These are phyloP conservation scores for Achlya flavicornis DNA, from an alignment of 2,888 invertebrate genomes.

Conservation along the genomic window DNA sequence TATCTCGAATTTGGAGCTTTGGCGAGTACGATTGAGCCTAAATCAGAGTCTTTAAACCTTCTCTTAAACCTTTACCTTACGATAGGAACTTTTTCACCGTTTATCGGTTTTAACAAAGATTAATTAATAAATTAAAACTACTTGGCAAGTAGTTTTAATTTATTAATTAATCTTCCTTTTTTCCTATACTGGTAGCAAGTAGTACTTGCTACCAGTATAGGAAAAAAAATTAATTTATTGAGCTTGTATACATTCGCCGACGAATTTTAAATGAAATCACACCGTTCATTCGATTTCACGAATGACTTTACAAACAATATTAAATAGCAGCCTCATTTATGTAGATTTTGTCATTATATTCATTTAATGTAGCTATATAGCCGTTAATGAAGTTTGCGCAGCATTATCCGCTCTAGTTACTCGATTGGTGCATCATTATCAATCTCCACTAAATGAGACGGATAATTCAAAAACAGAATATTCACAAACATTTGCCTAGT, in stretches of 20 bases:
- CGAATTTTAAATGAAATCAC: background rate
- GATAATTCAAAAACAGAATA: background rate
- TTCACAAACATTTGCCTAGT: background rate
- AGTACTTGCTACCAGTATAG: no score
- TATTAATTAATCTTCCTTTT: no score
- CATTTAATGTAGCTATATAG: slow-evolving; percentile 26
- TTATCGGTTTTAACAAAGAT: no score
- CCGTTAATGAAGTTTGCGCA: slow-evolving; percentile 30
- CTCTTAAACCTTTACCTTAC: no score
- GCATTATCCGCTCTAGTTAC: slow-evolving; percentile 13
- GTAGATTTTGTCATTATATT: slow-evolving; percentile 24
- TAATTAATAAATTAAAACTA: no score
- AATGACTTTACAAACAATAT: slow-evolving; percentile 17
- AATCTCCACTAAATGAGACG: no score
- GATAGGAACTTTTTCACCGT: no score
- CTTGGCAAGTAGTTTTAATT: no score
- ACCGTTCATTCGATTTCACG: slow-evolving; percentile 1
- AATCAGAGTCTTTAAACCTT: no score
- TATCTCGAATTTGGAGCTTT: no score
- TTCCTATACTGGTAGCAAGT: no score
- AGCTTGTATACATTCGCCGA: background rate
- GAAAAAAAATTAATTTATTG: background rate
- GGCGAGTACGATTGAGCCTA: no score
- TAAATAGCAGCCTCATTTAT: slow-evolving; percentile 33
- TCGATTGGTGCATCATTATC: background rate